Evolutionary conservation across 2,113 vertebrate genomes (phyloP).

Genomic region (Vulpes lagopus): DNA sequence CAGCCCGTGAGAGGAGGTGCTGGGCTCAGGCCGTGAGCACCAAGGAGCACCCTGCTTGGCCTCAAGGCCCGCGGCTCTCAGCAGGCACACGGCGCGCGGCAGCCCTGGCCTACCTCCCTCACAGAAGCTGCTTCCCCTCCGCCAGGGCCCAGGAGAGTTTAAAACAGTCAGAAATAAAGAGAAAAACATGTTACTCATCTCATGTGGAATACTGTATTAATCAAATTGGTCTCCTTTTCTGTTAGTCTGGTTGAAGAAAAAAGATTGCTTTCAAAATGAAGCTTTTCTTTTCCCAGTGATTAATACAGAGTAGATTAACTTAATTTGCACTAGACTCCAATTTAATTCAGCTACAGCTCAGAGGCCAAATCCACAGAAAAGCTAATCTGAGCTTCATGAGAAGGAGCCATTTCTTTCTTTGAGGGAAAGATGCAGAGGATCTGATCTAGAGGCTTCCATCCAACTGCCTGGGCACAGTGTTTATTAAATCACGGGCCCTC

Average conservation of each 20-base stretch:
- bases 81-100: fast-evolving
- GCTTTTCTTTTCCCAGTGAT: slow-evolving; percentile 36
- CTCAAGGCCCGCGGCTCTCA: fast-evolving
- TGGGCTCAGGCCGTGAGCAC: fast-evolving
- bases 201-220: not conserved
- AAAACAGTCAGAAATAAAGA: not conserved
- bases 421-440: not conserved
- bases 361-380: not conserved
- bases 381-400: not conserved
- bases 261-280: slow-evolving; percentile 44
- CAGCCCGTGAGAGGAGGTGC: fast-evolving
- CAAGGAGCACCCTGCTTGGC: fast-evolving
- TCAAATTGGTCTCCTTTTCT: not conserved
- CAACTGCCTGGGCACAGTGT: not conserved
- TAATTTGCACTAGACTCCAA: not conserved
- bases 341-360: slow-evolving; percentile 4
- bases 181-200: slow-evolving; percentile 35
- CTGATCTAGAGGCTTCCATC: not conserved
- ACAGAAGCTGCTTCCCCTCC: not conserved
- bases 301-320: slow-evolving; percentile 16
- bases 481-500: not conserved
- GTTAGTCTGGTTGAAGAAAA: not conserved
- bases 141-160: not conserved
- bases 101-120: fast-evolving
- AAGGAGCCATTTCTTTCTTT: not conserved